phyloP scores from a whole-genome alignment of 2,888 invertebrate genomes.

The Nasonovia ribisnigri region DNA sequence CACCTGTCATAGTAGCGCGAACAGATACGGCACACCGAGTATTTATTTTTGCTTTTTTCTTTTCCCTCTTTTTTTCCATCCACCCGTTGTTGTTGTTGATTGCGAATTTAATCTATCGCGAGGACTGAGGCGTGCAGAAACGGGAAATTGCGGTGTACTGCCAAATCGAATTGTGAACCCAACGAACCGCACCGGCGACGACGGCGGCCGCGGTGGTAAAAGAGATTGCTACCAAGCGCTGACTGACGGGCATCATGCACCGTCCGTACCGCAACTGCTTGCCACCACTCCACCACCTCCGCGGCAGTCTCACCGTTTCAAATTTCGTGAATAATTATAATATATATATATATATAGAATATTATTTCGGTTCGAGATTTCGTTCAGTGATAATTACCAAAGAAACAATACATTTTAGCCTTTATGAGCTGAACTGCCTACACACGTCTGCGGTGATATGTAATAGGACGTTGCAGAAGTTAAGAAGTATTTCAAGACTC shows the following conservation, averaged over 20 bases:
- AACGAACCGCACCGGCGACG: constrained; percentile 53
- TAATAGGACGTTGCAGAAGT: background rate
- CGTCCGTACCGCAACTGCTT: background rate
- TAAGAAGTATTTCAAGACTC: background rate
- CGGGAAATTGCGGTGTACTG: constrained; percentile 44
- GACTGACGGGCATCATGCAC: background rate
- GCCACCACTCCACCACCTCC: background rate
- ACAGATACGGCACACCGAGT: background rate
- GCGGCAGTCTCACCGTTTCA: background rate
- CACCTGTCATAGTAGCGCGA: background rate
- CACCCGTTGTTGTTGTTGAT: background rate
- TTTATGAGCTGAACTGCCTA: background rate
- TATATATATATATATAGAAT: background rate
- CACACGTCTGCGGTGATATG: background rate
- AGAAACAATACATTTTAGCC: background rate
- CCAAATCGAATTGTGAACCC: constrained; percentile 46
- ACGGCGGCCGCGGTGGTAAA: background rate
- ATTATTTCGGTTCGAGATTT: background rate
- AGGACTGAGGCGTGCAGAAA: background rate
- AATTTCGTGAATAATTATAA: background rate
- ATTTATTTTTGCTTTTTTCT: constrained; percentile 34
- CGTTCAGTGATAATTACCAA: background rate
- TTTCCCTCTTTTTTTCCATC: background rate
- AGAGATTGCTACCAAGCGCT: constrained; percentile 9
- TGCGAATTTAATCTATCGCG: constrained; percentile 29